phyloP scores from a whole-genome alignment of 2,113 vertebrate species.

The Ia io region DNA sequence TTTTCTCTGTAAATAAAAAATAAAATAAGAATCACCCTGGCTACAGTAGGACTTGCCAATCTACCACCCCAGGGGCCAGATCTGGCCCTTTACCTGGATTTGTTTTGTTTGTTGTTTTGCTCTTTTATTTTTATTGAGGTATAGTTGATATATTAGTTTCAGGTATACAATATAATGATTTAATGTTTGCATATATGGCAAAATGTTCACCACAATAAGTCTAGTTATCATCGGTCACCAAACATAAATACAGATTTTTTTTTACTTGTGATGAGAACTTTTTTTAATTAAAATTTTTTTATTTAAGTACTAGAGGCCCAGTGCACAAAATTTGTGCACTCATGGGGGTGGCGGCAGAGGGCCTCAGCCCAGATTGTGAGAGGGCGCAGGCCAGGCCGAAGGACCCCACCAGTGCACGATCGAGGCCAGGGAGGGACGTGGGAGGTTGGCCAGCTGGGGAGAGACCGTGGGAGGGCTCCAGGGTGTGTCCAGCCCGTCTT shows the following conservation, averaged over 20 bases:
- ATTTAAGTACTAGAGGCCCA: background rate
- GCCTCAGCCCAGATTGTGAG: too few species aligned
- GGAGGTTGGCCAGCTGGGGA: too few species aligned
- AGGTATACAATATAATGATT: background rate
- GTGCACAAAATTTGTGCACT: too few species aligned
- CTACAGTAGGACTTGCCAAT: rapidly evolving
- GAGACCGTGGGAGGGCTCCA: too few species aligned
- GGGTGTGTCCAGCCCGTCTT: too few species aligned
- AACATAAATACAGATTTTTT: background rate
- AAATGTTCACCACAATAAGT: background rate
- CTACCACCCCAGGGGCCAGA: too few species aligned
- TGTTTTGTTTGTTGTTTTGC: background rate
- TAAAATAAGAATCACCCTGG: background rate
- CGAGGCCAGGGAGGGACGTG: too few species aligned
- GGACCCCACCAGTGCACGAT: too few species aligned
- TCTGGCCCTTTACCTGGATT: background rate
- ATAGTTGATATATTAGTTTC: background rate
- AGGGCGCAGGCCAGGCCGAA: too few species aligned
- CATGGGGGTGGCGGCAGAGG: too few species aligned
- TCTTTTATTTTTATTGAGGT: background rate
- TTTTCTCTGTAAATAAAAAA: background rate
- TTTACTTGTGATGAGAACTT: background rate
- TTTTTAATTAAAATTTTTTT: background rate
- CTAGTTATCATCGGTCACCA: background rate
- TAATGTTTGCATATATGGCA: background rate